Evolutionary conservation across 2,113 vertebrate species (phyloP).

Genomic region (Podarcis cretensis): DNA sequence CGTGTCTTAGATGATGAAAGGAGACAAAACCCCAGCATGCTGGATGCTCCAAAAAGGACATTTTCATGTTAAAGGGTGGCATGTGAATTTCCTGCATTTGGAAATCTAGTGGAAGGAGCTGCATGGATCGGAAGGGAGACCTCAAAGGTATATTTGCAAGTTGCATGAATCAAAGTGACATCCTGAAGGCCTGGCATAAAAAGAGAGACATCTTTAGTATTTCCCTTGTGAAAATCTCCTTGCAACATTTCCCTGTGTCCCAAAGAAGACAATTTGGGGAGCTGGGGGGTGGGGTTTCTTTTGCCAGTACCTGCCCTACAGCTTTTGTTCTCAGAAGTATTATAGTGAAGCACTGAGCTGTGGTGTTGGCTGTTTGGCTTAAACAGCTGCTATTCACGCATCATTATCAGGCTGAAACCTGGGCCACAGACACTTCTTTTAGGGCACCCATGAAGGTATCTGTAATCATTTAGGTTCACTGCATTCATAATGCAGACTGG

Average conservation of each 20-base stretch:
- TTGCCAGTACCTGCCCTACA: neutral
- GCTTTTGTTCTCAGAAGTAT: neutral
- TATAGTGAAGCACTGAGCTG: neutral
- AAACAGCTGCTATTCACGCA: neutral
- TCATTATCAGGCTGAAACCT: neutral
- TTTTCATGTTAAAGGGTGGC: neutral
- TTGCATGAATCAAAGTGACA: neutral
- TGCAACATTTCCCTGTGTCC: neutral
- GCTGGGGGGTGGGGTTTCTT: fast-evolving
- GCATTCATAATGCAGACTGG: neutral
- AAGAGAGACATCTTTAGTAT: neutral
- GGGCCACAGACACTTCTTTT: neutral
- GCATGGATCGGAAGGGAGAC: neutral
- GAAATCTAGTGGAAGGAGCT: neutral
- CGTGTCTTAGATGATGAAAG: neutral
- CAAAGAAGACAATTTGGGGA: no score
- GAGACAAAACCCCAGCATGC: neutral
- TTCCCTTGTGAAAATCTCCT: neutral
- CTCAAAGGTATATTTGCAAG: neutral
- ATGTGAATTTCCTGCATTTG: no score
- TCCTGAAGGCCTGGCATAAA: neutral
- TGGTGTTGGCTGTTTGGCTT: neutral
- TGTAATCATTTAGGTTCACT: neutral
- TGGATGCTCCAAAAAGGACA: neutral
- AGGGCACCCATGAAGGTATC: neutral